A percentile compares a stretch with the other conserved stretches of the same genome.
These are phyloP conservation scores for Allophyes oxyacanthae DNA, from an alignment of 2,888 invertebrate genomes.

Conservation along the genomic window DNA sequence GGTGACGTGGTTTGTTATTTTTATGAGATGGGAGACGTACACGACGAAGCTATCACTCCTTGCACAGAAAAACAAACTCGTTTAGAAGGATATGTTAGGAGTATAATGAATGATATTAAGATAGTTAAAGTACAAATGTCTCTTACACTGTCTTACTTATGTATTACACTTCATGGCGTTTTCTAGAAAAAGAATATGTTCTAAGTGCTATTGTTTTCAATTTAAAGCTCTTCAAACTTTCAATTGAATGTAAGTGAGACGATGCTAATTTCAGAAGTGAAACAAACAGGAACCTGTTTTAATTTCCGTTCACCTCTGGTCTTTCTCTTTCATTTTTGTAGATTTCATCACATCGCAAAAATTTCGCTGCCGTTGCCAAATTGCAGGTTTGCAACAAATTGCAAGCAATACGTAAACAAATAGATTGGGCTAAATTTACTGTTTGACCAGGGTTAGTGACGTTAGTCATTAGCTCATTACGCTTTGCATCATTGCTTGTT, in stretches of 20 bases:
- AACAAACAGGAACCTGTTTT: constrained; percentile 4
- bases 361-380: constrained; percentile 39
- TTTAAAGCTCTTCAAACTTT: too few species aligned
- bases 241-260: constrained; percentile 13
- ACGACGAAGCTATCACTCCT: not conserved
- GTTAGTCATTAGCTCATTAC: constrained; percentile 6
- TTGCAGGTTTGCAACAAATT: constrained; percentile 40
- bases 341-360: constrained; percentile 40
- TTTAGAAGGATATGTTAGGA: too few species aligned
- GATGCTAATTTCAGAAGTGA: not conserved
- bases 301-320: constrained; percentile 16
- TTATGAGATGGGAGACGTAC: not conserved
- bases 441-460: constrained; percentile 21
- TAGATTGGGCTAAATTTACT: constrained; percentile 35
- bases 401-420: constrained; percentile 46
- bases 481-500: constrained; percentile 14
- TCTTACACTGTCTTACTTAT: too few species aligned
- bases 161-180: too few species aligned
- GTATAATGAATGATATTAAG: too few species aligned
- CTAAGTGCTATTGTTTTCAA: too few species aligned
- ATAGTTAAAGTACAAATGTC: too few species aligned
- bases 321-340: constrained; percentile 18
- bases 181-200: too few species aligned
- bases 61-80: too few species aligned
- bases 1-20: constrained; percentile 16